A percentile compares a stretch with the other conserved stretches of the same genome.
Conservation (phyloP, 2,888 invertebrate species). For the Tachina fera region DNA sequence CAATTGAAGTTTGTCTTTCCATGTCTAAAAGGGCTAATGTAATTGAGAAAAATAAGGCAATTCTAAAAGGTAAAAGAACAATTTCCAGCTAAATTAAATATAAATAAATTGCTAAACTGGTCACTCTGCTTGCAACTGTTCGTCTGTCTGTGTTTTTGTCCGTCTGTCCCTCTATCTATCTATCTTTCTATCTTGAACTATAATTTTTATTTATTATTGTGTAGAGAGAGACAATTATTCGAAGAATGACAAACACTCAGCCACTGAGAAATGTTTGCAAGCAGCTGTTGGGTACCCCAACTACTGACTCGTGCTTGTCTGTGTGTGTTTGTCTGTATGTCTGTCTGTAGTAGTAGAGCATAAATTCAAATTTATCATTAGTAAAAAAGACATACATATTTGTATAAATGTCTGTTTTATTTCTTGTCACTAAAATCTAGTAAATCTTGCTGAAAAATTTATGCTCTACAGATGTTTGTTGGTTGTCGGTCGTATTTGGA, state of each 20-base stretch:
- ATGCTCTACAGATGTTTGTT: slow-evolving; percentile 53
- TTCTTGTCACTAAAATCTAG: slow-evolving; percentile 3
- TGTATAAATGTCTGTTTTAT: slow-evolving; percentile 9
- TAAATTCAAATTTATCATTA: slow-evolving; percentile 53
- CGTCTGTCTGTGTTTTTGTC: background rate
- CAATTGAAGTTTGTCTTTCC: no score
- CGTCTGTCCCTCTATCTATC: slow-evolving; percentile 2
- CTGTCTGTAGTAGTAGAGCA: background rate
- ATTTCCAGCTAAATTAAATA: no score
- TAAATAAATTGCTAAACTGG: no score
- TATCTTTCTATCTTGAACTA: slow-evolving; percentile 13
- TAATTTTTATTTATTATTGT: slow-evolving; percentile 46
- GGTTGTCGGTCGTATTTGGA: slow-evolving; percentile 59
- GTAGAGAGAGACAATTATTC: slow-evolving; percentile 38
- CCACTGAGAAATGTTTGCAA: slow-evolving; percentile 31
- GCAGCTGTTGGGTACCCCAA: slow-evolving; percentile 12
- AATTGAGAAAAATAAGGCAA: no score
- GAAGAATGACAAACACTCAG: slow-evolving; percentile 52
- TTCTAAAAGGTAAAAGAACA: no score
- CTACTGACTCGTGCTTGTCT: background rate
- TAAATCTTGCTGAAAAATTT: slow-evolving; percentile 45
- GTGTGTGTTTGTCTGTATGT: background rate
- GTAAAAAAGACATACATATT: slow-evolving; percentile 1
- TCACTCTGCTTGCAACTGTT: no score
- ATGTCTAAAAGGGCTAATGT: no score